These are phyloP conservation scores for Zhuqinia jingwanae DNA, from an alignment of 2,888 invertebrate species.

Conservation along the genomic window DNA sequence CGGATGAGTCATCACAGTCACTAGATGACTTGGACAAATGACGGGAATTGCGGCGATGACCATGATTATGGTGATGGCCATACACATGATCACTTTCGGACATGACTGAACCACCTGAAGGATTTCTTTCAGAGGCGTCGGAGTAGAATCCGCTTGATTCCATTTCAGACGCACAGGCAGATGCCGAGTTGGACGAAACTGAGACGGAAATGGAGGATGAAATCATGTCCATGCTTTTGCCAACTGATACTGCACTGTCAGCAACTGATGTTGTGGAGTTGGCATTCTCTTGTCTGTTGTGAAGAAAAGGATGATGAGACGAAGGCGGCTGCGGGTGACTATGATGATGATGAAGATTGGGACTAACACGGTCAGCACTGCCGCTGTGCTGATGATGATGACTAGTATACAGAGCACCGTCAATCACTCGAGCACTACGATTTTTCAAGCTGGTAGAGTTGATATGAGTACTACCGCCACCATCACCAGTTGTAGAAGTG, in stretches of 20 bases:
- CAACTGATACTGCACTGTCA: constrained; percentile 16
- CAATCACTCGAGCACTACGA: constrained; percentile 91
- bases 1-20: constrained; percentile 68
- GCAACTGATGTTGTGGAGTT: neutral
- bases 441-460: constrained; percentile 85
- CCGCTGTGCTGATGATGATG: constrained; percentile 47
- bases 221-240: constrained; percentile 62
- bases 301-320: constrained; percentile 36
- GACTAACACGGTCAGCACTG: constrained; percentile 35
- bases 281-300: constrained; percentile 28
- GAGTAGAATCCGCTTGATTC: constrained; percentile 95
- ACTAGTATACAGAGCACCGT: constrained; percentile 89
- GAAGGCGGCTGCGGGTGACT: neutral
- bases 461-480: constrained; percentile 27
- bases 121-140: constrained; percentile 82
- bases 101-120: constrained; percentile 69
- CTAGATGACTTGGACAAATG: constrained; percentile 67
- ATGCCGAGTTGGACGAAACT: constrained; percentile 61
- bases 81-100: constrained; percentile 58
- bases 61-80: constrained; percentile 24
- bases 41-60: constrained; percentile 46
- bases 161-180: constrained; percentile 85
- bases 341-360: constrained; percentile 8
- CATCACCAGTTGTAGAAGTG: neutral
- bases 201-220: constrained; percentile 68